Evolutionary conservation across 2,888 invertebrate species (phyloP).

Genomic region (Hypolimnas misippus): DNA sequence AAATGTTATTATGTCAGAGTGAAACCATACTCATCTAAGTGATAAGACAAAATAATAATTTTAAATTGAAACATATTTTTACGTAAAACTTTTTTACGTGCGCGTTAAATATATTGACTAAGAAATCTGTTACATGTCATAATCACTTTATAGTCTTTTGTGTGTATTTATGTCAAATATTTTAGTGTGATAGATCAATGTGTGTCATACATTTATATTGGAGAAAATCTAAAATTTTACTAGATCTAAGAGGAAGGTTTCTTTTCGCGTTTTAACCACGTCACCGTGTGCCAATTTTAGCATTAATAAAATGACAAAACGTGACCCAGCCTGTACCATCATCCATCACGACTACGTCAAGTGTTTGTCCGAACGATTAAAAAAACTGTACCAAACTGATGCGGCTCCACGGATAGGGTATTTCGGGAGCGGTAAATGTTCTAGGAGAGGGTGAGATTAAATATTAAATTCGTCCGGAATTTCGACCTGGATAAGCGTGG

Average conservation of each 20-base stretch:
- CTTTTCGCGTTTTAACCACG: constrained; percentile 59
- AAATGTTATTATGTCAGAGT: neutral
- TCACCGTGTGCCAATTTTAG: constrained; percentile 81
- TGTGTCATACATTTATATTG: too few species aligned
- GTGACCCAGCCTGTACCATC: constrained; percentile 67
- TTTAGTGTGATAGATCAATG: too few species aligned
- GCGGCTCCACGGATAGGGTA: constrained; percentile 52
- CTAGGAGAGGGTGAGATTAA: constrained; percentile 83
- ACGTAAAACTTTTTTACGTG: too few species aligned
- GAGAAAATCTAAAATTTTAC: too few species aligned
- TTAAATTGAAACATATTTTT: too few species aligned
- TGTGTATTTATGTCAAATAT: too few species aligned
- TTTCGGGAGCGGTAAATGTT: constrained; percentile 79
- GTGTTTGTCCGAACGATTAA: constrained; percentile 77
- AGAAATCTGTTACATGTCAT: too few species aligned
- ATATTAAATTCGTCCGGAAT: constrained; percentile 83
- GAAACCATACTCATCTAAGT: neutral
- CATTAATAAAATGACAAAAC: constrained; percentile 84
- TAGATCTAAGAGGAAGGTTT: neutral
- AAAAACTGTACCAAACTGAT: constrained; percentile 72
- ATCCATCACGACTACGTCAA: constrained; percentile 81
- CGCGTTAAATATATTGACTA: too few species aligned
- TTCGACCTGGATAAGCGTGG: constrained; percentile 72
- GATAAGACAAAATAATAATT: neutral
- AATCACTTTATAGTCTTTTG: too few species aligned